A percentile compares a stretch with the other conserved stretches of the same genome.
phyloP scores from a whole-genome alignment of 2,797 vertebrate species.

The Takifugu rubripes region DNA sequence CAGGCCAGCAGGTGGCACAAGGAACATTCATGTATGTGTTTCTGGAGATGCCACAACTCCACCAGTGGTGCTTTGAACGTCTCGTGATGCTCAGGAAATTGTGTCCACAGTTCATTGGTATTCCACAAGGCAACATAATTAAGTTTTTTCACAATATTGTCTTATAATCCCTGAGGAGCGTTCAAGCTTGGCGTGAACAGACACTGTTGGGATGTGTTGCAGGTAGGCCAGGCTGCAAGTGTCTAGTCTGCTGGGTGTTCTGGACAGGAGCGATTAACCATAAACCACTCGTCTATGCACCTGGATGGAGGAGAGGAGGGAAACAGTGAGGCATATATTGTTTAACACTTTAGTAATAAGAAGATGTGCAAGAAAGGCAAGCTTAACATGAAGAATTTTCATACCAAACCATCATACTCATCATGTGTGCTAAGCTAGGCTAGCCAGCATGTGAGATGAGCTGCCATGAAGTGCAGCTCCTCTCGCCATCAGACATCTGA shows the following conservation, averaged over 20 bases:
- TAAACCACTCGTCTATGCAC: constrained; percentile 98
- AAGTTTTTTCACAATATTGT: constrained; percentile 32
- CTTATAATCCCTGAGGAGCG: constrained; percentile 63
- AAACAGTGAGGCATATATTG: too few species aligned
- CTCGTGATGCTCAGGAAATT: constrained; percentile 7
- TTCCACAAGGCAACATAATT: constrained; percentile 38
- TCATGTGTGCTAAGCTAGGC: background rate
- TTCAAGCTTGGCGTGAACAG: constrained; percentile 37
- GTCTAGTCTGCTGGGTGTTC: constrained; percentile 92
- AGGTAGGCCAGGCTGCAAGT: constrained; percentile 18
- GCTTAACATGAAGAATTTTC: too few species aligned
- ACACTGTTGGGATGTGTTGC: constrained; percentile 53
- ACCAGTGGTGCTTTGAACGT: constrained; percentile 46
- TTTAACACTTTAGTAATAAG: too few species aligned
- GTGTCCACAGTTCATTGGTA: constrained; percentile 21
- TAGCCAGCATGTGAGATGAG: background rate
- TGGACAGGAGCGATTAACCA: constrained; percentile 96
- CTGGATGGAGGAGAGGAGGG: constrained; percentile 61
- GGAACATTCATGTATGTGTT: constrained; percentile 46
- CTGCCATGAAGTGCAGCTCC: too few species aligned
- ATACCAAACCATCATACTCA: too few species aligned
- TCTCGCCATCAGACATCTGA: too few species aligned
- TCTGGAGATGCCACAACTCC: constrained; percentile 33
- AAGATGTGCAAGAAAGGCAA: too few species aligned
- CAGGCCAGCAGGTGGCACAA: constrained; percentile 37